Evolutionary conservation across 2,797 vertebrate species (phyloP), one percentile per base, ranked within the genome.

Genomic region (Pangasius mekongensis): DNA sequence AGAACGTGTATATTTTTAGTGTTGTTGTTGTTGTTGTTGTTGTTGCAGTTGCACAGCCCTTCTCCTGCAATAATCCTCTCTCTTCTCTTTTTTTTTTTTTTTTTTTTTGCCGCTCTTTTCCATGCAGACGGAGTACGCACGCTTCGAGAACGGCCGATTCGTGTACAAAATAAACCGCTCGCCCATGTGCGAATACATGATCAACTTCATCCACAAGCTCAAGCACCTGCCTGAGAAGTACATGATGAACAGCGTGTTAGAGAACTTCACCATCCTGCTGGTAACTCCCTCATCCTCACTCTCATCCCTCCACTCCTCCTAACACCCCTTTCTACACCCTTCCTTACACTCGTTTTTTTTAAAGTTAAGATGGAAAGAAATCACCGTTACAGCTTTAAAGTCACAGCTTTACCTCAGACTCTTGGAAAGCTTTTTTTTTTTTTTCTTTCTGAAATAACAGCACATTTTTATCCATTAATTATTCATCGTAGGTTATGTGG

Each of bases 241-340:
- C 94, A 99, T 99, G 98, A 99, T 99, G 98, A 99, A 99, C 97
- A 99, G 98, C 0, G 98, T 99, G 90, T 95, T 99, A 96, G 98
- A 99, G 96, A 99, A 99, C 94, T 99, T 99, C 93, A 99, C 98
- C 56, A 99, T 99, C 93, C 96, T 99, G 94, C 96, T 99, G 98
- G 98, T 99, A 96, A 43, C 92, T 94, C 58, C 33, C 64, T 30
- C 62, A 20, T 67, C 62, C n/a, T 49, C 80, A 24, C 20, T 0
- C 10, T 43, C 71, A 10, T 43, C 71, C 30, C 8, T 9, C 10
- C 69, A 20, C 69, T 71, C 30, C n/a, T 33, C 49, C 6, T 54
- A 14, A 36, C 76, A 10, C 76, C 20, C 30, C 9, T 22, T 8
- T 54, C 13, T 3, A 30, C 2, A 16, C 47, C 20, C 24, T 47